These are phyloP conservation scores for Drosophila paranaensis DNA, from an alignment of 2,888 invertebrate species.

Conservation along the genomic window DNA sequence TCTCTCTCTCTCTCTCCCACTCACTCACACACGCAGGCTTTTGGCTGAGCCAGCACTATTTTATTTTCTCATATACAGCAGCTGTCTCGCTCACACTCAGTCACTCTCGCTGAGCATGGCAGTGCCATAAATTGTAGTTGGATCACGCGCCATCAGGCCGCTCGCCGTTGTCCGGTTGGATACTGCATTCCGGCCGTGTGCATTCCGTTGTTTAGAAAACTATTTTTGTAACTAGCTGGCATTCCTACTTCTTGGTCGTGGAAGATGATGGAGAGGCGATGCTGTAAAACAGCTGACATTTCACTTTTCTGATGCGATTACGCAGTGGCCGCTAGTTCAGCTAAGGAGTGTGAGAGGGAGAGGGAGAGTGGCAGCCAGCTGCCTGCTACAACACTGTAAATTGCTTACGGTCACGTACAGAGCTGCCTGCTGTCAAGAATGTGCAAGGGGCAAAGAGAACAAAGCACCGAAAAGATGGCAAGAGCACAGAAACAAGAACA, in stretches of 20 bases:
- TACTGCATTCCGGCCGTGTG: slow-evolving; percentile 53
- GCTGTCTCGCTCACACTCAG: neutral
- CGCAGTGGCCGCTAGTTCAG: slow-evolving; percentile 46
- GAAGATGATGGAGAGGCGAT: slow-evolving; percentile 56
- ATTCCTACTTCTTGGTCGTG: slow-evolving; percentile 34
- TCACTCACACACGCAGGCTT: neutral
- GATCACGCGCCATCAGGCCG: slow-evolving; percentile 62
- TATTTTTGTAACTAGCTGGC: slow-evolving; percentile 66
- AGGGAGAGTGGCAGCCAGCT: neutral
- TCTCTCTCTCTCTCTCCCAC: neutral
- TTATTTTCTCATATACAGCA: slow-evolving; percentile 1
- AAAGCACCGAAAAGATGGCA: slow-evolving; percentile 12
- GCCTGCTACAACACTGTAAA: slow-evolving; percentile 51
- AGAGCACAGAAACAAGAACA: slow-evolving; percentile 4
- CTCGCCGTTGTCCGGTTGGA: slow-evolving; percentile 35
- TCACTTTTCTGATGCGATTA: slow-evolving; percentile 72
- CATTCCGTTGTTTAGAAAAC: slow-evolving; percentile 58
- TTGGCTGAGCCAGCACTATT: slow-evolving; percentile 23
- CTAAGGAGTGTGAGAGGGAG: too few relatives aligned
- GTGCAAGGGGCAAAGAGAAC: slow-evolving; percentile 35
- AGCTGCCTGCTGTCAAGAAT: slow-evolving; percentile 52
- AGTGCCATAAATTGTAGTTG: slow-evolving; percentile 60
- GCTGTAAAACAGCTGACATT: slow-evolving; percentile 65
- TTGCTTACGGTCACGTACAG: slow-evolving; percentile 68
- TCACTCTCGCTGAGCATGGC: neutral